Evolutionary conservation across 2,888 invertebrate species (phyloP), one percentile per base, ranked within the genome.

Genomic region (Sepioteuthis lessoniana): DNA sequence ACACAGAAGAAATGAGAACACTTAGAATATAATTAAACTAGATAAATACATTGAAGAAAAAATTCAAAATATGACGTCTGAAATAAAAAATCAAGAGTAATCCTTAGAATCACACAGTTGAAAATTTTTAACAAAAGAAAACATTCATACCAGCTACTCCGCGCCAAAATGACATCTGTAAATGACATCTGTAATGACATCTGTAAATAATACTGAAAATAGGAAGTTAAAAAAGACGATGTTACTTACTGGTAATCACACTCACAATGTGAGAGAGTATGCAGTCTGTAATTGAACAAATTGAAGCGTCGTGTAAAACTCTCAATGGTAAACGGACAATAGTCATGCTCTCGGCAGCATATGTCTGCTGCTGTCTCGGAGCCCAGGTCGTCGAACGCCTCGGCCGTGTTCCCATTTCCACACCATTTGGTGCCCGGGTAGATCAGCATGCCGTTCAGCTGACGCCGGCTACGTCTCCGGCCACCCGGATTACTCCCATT

Each of bases 391-490:
- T 95, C 94, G 55, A 94, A 94, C 90, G 95, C 91, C 90, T 94
- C 95, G 21, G 96, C 96, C 16, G 95, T 95, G 94, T 96, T 95
- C 3, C 96, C 96, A 31, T 94, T 94, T 0, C 96, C 96, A 91
- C 96, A 96, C 96, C 96, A 96, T 92, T 96, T 95, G 0, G 96
- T 96, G n/a, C 96, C 96, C 25, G 95, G 95, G 91, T 95, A 95
- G n/a, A 95, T 95, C 37, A 95, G 92, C 95, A 95, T 95, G 5
- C 95, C 94, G 0, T 95, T 94, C 38, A 95, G 93, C 46, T 95
- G 94, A 55, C 16, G 90, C 21, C 46, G 95, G 94, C 55, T 90
- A 47, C 37, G 93, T 90, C 93, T 37, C 35, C 42, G 90, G 37
- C n/a, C 93, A 50, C 93, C 55, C 42, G 46, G 25, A 37, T 55